Conservation (phyloP, 35 echinoderm and acorn worm species). For the Nesometra sesokonis region DNA sequence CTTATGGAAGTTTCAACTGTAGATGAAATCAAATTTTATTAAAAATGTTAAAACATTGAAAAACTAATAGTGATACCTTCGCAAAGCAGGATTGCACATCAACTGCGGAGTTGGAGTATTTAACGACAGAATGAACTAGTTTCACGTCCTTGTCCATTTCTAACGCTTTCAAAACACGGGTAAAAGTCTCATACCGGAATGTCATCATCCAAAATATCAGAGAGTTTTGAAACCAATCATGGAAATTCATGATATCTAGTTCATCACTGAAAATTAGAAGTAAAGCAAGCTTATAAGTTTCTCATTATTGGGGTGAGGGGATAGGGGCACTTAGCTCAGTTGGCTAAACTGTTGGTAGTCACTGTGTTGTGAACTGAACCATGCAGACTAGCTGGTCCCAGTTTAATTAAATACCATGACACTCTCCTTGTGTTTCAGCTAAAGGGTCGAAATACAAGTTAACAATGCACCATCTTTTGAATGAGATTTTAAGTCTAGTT, state of each 20-base stretch:
- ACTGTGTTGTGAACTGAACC: too few species aligned
- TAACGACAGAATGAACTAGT: constrained; percentile 86
- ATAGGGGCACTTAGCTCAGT: too few species aligned
- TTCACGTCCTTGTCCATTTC: constrained; percentile 87
- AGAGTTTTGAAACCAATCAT: constrained; percentile 82
- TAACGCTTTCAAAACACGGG: constrained; percentile 70
- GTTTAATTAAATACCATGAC: too few species aligned
- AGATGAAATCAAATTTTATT: too few species aligned
- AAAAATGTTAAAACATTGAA: neutral
- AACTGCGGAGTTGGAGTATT: constrained; percentile 92
- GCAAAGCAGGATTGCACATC: constrained; percentile 92
- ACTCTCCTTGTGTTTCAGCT: too few species aligned
- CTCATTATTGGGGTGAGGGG: too few species aligned
- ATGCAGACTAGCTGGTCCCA: too few species aligned
- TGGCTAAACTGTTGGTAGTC: too few species aligned
- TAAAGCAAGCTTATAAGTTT: neutral
- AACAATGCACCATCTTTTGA: too few species aligned
- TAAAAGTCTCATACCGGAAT: constrained; percentile 73
- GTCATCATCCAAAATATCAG: constrained; percentile 89
- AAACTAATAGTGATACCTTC: too few species aligned
- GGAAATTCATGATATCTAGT: constrained; percentile 43
- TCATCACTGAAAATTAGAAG: constrained; percentile 47
- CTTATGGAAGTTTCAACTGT: neutral
- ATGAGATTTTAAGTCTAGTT: too few species aligned
- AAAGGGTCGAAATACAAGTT: too few species aligned